Percentiles rank a stretch among this genome's conserved stretches.
Conservation (phyloP, 64 coral and sea anemone genomes). For the Trachythela sp. region DNA sequence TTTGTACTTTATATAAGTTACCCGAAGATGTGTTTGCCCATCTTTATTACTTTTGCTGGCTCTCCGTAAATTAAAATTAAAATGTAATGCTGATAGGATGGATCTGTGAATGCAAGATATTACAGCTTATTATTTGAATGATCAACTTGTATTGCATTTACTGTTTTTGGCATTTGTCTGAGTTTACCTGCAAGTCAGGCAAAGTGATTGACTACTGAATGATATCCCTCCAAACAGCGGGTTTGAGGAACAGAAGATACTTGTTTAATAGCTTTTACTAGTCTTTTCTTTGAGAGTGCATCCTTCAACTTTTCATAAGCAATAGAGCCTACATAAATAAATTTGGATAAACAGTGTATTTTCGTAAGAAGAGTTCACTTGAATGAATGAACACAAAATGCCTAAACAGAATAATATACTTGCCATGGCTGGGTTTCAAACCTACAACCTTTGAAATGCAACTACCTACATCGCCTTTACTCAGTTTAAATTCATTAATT, state of each 20-base stretch:
- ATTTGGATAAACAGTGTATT: no score
- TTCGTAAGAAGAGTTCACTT: no score
- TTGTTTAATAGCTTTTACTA: conserved; percentile 45
- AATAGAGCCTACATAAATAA: conserved; percentile 9
- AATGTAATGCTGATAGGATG: conserved; percentile 39
- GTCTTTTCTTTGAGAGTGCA: neutral
- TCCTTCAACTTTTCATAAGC: conserved; percentile 33
- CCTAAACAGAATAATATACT: no score
- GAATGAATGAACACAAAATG: no score
- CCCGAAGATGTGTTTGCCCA: neutral
- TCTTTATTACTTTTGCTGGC: neutral
- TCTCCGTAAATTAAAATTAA: conserved; percentile 25
- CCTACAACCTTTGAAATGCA: no score
- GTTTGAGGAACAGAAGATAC: conserved; percentile 38
- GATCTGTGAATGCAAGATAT: neutral
- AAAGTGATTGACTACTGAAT: conserved; percentile 51
- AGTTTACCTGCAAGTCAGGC: conserved; percentile 42
- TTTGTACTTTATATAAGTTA: conserved; percentile 16
- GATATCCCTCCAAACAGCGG: conserved; percentile 37
- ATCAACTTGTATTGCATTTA: no score
- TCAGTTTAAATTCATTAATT: no score
- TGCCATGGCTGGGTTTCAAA: no score
- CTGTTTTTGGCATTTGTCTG: neutral
- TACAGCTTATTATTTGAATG: no score
- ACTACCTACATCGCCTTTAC: no score